Evolutionary conservation across 2,113 vertebrate genomes (phyloP), one percentile per base, ranked within the genome.

Genomic region (Lonchura striata): DNA sequence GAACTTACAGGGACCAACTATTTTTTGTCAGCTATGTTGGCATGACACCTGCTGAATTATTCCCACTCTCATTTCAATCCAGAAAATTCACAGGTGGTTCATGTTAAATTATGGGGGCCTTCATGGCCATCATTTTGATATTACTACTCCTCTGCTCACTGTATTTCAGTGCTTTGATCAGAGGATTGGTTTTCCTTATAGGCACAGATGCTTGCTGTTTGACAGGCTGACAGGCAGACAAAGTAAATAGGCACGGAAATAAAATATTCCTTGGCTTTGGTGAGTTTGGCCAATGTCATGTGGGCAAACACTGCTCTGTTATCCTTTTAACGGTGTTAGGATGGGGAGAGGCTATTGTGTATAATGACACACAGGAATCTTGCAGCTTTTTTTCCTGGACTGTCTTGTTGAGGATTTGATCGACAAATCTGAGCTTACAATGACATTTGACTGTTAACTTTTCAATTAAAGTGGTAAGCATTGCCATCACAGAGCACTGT

Each of bases 181-280:
- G 39, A 30, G 47, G 68, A 59, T 22, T 83, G 52, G 23, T 88
- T 92, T 93, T 88, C 21, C 52, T 88, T 74, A 56, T n/a, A 86
- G 76, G 80, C 90, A 93, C 90, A 95, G 90, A 77, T 91, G 91
- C 71, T 33, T 80, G 68, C 66, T 93, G 59, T 80, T 65, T 93
- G 88, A 93, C 88, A 88, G 85, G 71, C 53, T 94, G 85, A 93
- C 85, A 88, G 85, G 75, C 66, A 94, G 72, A 46, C 64, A 77
- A 85, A 88, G 66, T 82, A 85, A 95, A 90, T 31, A 80, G 59
- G 35, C 63, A 80, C 31, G 68, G 85, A 92, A 91, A 84, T 79
- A 91, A 91, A 92, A 91, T 85, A 87, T 80, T 95, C 83, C 10
- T 95, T 95, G 94, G 74, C 89, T 96, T 95, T 86, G 28, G 37